Base-by-base conservation (phyloP, 2,888 invertebrate genomes). In the Pandemis corylana region DNA sequence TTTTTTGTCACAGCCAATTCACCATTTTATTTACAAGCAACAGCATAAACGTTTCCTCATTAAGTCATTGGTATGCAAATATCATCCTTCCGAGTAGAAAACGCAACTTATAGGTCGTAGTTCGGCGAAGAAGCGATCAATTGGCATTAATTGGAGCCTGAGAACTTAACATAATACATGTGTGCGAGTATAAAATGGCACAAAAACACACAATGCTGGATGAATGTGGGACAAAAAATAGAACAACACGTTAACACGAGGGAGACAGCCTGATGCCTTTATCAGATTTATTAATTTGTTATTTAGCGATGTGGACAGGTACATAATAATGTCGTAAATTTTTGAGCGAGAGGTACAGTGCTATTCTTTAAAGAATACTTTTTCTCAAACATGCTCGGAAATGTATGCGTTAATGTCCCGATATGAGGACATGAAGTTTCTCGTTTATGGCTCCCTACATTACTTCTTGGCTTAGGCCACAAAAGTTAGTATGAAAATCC, bases 81-180 rank as follows among this genome's bases (percentile, higher is more conserved):
- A 36, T 36, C 64, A 68, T 74, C 70, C 69, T 74, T 74, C 74
- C 69, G 70, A 61, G 61, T 74, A 74, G 74, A 74, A 74, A 74
- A 70, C 66, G 70, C 41, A 56, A 53, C 65, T 61, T 66, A 44
- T 70, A 74, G 69, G 70, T 66, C 65, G 36, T 12, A 69, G 68
- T 74, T 74, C 59, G 70, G 66, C 66, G 70, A 44, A 64, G 68
- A 68, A 70, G 65, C 65, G 64, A 65, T 69, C 69, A 74, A 74
- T 74, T 70, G 51, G 49, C 9, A n/a, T 42, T 66, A 74, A 74
- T 74, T 70, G 70, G 74, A 66, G 69, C 74, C 74, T 74, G 74
- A 61, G 74, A 74, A 69, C 73, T 56, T 12, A 2, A 56, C 65
- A 59, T 65, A 36, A 68, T 63, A 53, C 53, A 28, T 28, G 71